Evolutionary conservation across 1,140 invertebrate species (phyloP).

Genomic region (Rhynchophorus ferrugineus): DNA sequence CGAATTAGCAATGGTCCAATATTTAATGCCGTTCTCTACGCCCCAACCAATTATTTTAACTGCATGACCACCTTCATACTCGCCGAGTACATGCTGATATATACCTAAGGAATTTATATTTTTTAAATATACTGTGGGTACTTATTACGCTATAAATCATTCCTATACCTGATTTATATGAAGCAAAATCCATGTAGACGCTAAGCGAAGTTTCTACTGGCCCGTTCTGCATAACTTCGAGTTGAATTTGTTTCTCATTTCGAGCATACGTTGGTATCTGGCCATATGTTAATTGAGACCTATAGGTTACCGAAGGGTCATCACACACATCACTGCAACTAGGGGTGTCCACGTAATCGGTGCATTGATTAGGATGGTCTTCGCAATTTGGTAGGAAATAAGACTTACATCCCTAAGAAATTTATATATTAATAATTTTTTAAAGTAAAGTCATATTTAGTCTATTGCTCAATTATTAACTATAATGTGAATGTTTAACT

Average conservation of each 20-base stretch:
- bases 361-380: slow-evolving; percentile 48
- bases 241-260: slow-evolving; percentile 30
- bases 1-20: slow-evolving; percentile 86
- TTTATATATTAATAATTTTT: neutral
- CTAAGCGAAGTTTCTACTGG: slow-evolving; percentile 19
- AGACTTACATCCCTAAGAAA: slow-evolving; percentile 40
- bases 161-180: slow-evolving; percentile 52
- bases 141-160: neutral
- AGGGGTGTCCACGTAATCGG: slow-evolving; percentile 44
- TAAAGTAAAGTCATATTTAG: neutral
- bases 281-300: slow-evolving; percentile 42
- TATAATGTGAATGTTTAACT: no score
- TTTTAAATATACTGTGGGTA: neutral
- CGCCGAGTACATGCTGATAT: slow-evolving; percentile 68
- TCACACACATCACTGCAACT: slow-evolving; percentile 42
- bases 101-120: slow-evolving; percentile 50
- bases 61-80: slow-evolving; percentile 77
- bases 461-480: neutral
- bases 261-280: slow-evolving; percentile 53
- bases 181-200: slow-evolving; percentile 60
- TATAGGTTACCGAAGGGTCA: slow-evolving; percentile 47
- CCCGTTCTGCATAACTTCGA: slow-evolving; percentile 25
- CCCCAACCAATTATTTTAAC: slow-evolving; percentile 85
- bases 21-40: slow-evolving; percentile 64
- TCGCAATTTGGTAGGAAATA: slow-evolving; percentile 56